These are phyloP conservation scores for Allophyes oxyacanthae DNA, from an alignment of 2,888 invertebrate genomes.

Conservation along the genomic window DNA sequence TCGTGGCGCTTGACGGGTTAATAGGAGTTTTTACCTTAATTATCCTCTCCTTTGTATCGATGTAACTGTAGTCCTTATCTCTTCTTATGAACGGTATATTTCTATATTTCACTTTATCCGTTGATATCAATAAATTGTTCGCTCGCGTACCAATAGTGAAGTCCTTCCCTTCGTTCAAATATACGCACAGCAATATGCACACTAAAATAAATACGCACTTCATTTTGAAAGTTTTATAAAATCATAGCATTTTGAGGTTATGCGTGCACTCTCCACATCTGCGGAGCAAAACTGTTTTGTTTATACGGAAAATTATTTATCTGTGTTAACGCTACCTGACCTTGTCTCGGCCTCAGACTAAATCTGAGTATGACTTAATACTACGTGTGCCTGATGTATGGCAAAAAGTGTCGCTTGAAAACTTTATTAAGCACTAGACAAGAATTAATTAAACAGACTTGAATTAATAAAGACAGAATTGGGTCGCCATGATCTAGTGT, in stretches of 20 bases:
- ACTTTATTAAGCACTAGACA: slow-evolving; percentile 13
- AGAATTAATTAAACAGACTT: slow-evolving; percentile 19
- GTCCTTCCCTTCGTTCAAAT: slow-evolving; percentile 73
- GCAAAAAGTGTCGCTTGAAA: slow-evolving; percentile 13
- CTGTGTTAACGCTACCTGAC: slow-evolving; percentile 66
- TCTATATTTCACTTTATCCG: slow-evolving; percentile 74
- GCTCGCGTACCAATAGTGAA: slow-evolving; percentile 75
- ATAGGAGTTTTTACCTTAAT: slow-evolving; percentile 85
- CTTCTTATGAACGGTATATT: slow-evolving; percentile 72
- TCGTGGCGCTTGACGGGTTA: too few relatives aligned
- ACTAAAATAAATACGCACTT: slow-evolving; percentile 65
- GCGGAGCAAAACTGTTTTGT: slow-evolving; percentile 56
- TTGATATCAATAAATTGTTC: slow-evolving; percentile 80
- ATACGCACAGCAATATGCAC: slow-evolving; percentile 67
- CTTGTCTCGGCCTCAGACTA: slow-evolving; percentile 62
- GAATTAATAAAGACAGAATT: slow-evolving; percentile 27
- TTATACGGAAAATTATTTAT: slow-evolving; percentile 69
- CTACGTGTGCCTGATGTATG: slow-evolving; percentile 28
- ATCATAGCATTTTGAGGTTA: slow-evolving; percentile 62
- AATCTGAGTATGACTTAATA: slow-evolving; percentile 54
- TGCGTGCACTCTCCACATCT: slow-evolving; percentile 58
- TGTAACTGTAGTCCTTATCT: slow-evolving; percentile 79
- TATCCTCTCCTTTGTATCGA: slow-evolving; percentile 75
- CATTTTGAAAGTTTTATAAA: slow-evolving; percentile 62
- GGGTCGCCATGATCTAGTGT: slow-evolving; percentile 16